Conservation (phyloP, 2,113 vertebrate species). For the Albula goreensis region DNA sequence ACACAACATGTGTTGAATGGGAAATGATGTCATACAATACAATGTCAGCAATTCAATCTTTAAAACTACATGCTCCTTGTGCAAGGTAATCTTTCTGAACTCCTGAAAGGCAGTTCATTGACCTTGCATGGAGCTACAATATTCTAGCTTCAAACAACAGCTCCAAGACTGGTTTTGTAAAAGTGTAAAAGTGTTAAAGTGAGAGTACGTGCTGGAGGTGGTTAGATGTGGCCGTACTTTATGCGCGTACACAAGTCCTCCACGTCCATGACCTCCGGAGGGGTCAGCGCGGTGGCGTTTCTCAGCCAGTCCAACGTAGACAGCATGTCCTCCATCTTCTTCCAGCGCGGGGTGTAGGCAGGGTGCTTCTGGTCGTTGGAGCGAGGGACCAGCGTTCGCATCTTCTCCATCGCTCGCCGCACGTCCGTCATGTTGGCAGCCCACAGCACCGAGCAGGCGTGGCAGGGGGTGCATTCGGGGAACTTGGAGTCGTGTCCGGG, state of each 20-base stretch:
- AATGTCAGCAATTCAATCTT: background rate
- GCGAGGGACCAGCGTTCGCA: slow-evolving; percentile 50
- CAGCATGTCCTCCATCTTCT: slow-evolving; percentile 63
- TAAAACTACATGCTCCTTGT: background rate
- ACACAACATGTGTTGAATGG: no score
- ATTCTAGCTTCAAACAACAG: no score
- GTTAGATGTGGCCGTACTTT: slow-evolving; percentile 56
- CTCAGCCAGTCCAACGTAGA: slow-evolving; percentile 58
- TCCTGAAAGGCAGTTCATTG: background rate
- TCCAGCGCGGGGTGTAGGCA: slow-evolving; percentile 48
- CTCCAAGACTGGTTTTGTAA: no score
- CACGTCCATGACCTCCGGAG: slow-evolving; percentile 50
- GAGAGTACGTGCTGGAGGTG: background rate
- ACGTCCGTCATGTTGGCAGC: slow-evolving; percentile 62
- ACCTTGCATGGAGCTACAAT: background rate
- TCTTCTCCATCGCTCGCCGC: slow-evolving; percentile 55
- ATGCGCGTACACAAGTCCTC: slow-evolving; percentile 64
- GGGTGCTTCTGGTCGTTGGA: background rate
- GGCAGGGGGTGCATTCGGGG: slow-evolving; percentile 75
- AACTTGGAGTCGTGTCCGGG: slow-evolving; percentile 66
- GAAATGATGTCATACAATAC: no score
- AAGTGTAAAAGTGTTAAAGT: background rate
- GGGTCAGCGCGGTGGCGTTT: slow-evolving; percentile 52
- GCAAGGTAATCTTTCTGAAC: background rate
- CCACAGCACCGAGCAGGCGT: slow-evolving; percentile 76